These are phyloP conservation scores for Cryptotis parvus DNA, from an alignment of 2,113 vertebrate species.

Conservation along the genomic window DNA sequence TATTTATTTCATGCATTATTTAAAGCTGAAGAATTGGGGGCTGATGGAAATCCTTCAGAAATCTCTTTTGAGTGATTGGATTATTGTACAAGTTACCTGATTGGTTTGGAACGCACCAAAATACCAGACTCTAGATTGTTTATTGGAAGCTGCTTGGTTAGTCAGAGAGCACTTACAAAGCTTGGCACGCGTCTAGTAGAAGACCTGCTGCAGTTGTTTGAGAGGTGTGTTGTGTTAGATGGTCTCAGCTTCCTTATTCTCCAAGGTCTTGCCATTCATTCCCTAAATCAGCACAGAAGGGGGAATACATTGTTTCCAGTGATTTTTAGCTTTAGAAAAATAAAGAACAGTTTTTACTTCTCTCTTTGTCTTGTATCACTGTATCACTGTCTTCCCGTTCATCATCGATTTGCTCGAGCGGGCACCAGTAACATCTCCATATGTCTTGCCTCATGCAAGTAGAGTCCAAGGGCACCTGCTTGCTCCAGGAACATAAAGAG, in stretches of 20 bases:
- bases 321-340: background rate
- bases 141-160: background rate
- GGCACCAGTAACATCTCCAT: no score
- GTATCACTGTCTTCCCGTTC: no score
- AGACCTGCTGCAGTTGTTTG: background rate
- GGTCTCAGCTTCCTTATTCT: background rate
- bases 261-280: background rate
- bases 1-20: background rate
- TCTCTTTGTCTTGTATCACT: no score
- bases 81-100: background rate
- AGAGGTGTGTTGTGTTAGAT: background rate
- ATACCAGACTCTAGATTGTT: background rate
- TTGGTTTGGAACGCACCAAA: rapidly evolving
- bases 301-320: background rate
- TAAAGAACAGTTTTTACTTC: background rate
- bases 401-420: no score
- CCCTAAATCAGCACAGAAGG: background rate
- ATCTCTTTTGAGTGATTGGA: background rate
- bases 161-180: background rate
- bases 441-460: no score
- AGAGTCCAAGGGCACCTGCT: no score
- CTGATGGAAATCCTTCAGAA: no score
- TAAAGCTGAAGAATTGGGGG: background rate
- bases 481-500: no score
- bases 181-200: background rate